phyloP scores from a whole-genome alignment of 2,113 vertebrate genomes.

The Scatophagus argus region DNA sequence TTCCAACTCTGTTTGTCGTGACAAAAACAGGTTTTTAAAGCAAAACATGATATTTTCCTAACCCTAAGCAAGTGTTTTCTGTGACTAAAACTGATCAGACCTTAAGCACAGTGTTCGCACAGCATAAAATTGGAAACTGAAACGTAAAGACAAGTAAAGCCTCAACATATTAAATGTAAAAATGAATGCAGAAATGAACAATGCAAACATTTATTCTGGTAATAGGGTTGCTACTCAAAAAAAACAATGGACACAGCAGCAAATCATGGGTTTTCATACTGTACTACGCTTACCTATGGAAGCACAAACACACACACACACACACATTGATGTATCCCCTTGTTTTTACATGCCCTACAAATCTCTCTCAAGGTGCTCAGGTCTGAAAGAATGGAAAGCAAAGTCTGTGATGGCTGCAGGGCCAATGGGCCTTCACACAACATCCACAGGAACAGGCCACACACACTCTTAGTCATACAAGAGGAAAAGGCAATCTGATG shows the following conservation, averaged over 20 bases:
- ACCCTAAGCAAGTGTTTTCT: no score
- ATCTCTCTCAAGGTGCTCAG: slow-evolving; percentile 11
- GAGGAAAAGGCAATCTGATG: neutral
- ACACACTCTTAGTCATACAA: slow-evolving; percentile 28
- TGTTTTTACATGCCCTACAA: neutral
- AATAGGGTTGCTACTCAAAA: no score
- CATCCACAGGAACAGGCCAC: slow-evolving; percentile 9
- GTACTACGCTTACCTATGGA: neutral
- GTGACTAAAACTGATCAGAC: no score
- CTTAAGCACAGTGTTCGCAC: no score
- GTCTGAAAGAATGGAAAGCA: slow-evolving; percentile 18
- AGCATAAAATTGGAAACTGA: no score
- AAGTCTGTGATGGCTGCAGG: slow-evolving; percentile 33
- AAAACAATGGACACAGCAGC: neutral
- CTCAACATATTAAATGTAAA: no score
- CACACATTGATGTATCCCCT: neutral
- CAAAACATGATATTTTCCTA: no score
- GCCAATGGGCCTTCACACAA: slow-evolving; percentile 21
- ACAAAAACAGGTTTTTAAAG: no score
- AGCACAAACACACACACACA: neutral
- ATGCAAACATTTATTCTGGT: no score
- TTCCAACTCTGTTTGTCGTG: no score
- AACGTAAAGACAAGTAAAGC: no score
- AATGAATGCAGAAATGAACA: no score
- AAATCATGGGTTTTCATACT: neutral